These are phyloP conservation scores for Dione juno DNA, from an alignment of 2,888 invertebrate species.

Conservation along the genomic window DNA sequence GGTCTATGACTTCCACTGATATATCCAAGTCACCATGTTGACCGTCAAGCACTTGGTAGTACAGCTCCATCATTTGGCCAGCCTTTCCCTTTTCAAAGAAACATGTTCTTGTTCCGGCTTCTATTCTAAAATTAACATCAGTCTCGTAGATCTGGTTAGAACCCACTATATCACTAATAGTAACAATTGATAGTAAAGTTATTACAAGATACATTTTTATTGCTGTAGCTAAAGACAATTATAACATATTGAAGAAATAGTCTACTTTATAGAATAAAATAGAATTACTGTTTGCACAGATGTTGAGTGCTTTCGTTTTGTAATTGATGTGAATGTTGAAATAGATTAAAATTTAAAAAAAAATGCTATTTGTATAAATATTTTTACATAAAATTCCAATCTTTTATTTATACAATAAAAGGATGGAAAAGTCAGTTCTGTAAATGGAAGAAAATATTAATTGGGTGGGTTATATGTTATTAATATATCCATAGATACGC, in stretches of 20 bases:
- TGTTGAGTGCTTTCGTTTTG: slow-evolving; percentile 36
- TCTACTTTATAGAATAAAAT: background rate
- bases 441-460: no score
- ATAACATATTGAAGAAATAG: slow-evolving; percentile 1
- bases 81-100: slow-evolving; percentile 67
- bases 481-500: no score
- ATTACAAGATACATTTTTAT: slow-evolving; percentile 27
- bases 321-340: background rate
- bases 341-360: no score
- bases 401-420: no score
- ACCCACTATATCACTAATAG: slow-evolving; percentile 45
- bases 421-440: no score
- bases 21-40: slow-evolving; percentile 93
- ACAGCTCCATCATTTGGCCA: slow-evolving; percentile 70
- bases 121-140: slow-evolving; percentile 69
- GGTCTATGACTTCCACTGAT: slow-evolving; percentile 88
- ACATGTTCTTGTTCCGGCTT: slow-evolving; percentile 67
- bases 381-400: no score
- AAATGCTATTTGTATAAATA: no score
- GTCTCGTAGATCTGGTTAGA: slow-evolving; percentile 60
- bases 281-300: slow-evolving; percentile 52
- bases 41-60: slow-evolving; percentile 88
- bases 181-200: slow-evolving; percentile 15
- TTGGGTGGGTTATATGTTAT: no score
- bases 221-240: background rate